These are phyloP conservation scores for Himalopsyche japonica DNA, from an alignment of 2,888 invertebrate species.

Conservation along the genomic window DNA sequence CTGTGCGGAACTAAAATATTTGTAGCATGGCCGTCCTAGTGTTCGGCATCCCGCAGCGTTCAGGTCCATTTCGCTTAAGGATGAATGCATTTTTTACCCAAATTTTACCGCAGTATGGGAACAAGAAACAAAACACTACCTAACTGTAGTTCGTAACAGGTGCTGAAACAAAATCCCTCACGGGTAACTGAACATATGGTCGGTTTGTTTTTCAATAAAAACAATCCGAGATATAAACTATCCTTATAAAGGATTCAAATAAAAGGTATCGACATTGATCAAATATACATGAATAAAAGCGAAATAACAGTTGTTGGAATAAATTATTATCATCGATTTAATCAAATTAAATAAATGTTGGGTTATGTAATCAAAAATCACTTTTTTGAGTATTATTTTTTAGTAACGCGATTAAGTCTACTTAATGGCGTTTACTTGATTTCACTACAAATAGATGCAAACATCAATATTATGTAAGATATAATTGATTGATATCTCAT, in stretches of 20 bases:
- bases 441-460: too few relatives aligned
- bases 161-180: slow-evolving; percentile 12
- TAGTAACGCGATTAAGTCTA: too few relatives aligned
- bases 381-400: too few relatives aligned
- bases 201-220: neutral
- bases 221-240: neutral
- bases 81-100: neutral
- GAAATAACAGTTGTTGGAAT: neutral
- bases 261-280: neutral
- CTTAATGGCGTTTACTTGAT: too few relatives aligned
- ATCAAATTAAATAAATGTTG: too few relatives aligned
- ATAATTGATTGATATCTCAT: too few relatives aligned
- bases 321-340: neutral
- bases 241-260: slow-evolving; percentile 14
- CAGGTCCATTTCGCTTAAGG: neutral
- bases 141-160: slow-evolving; percentile 27
- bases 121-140: slow-evolving; percentile 4
- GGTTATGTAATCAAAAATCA: too few relatives aligned
- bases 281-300: neutral
- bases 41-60: neutral
- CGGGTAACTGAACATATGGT: slow-evolving; percentile 16
- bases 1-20: too few relatives aligned
- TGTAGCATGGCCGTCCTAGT: neutral
- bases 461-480: too few relatives aligned
- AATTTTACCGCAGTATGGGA: neutral